A percentile compares a stretch with the other conserved stretches of the same genome.
Conservation (phyloP, 2,113 vertebrate species). For the Rhabdornis inornatus region DNA sequence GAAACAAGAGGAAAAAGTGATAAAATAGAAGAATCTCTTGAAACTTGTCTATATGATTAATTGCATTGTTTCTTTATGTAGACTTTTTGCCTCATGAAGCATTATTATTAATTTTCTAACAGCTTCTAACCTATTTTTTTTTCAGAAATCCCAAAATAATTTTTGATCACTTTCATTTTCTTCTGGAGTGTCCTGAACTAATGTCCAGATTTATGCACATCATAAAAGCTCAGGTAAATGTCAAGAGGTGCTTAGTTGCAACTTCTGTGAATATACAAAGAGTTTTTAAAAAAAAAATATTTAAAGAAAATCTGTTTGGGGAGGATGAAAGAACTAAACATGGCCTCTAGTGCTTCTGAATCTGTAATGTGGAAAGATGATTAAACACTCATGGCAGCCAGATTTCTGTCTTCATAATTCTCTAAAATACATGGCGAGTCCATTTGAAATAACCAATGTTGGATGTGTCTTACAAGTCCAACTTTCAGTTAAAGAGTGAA, state of each 20-base stretch:
- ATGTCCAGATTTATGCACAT: slow-evolving; percentile 99
- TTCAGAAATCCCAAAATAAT: slow-evolving; percentile 97
- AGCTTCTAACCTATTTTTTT: slow-evolving; percentile 9
- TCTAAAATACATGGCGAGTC: not conserved
- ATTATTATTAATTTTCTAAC: not conserved
- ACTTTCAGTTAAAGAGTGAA: not conserved
- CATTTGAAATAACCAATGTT: not conserved
- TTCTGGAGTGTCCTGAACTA: slow-evolving; percentile 95
- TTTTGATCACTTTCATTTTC: slow-evolving; percentile 98
- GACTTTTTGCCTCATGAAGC: not conserved
- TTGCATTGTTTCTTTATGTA: not conserved
- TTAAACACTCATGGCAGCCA: not conserved
- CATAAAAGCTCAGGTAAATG: slow-evolving; percentile 93
- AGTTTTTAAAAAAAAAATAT: not conserved
- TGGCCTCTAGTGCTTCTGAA: not conserved
- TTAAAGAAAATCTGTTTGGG: not conserved
- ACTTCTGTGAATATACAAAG: not conserved
- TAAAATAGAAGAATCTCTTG: not conserved
- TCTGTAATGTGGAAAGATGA: not conserved
- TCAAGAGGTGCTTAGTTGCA: not conserved
- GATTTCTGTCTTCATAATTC: not conserved
- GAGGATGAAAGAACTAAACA: not conserved
- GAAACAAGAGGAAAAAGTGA: not conserved
- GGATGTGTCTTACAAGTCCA: not conserved
- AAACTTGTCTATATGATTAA: not conserved